phyloP scores from a whole-genome alignment of 2,113 vertebrate species.

The Lanius collurio region DNA sequence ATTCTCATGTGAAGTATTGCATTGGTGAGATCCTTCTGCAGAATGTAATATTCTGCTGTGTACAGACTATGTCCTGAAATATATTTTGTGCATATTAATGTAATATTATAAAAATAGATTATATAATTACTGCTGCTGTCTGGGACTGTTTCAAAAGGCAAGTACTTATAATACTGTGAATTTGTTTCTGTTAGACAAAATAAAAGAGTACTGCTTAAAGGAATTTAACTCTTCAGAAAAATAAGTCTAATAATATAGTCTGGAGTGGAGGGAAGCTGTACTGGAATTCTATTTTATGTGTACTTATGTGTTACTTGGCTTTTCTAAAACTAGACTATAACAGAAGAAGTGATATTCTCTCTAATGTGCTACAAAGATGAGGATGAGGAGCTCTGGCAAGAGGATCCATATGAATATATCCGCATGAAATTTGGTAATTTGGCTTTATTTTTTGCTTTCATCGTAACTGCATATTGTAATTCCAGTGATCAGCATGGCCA shows the following conservation, averaged over 20 bases:
- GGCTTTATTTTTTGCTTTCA: background rate
- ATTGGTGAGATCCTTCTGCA: background rate
- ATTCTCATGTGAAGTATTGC: background rate
- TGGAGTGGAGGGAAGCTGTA: background rate
- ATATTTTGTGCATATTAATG: background rate
- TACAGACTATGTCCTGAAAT: background rate
- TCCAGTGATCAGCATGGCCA: background rate
- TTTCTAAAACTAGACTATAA: conserved; percentile 78
- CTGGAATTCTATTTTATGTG: background rate
- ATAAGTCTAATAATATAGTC: background rate
- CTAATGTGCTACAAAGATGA: conserved; percentile 99
- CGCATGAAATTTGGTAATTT: conserved; percentile 95
- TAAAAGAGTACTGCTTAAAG: background rate
- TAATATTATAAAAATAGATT: background rate
- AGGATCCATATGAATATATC: conserved; percentile 95
- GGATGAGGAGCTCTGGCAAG: conserved; percentile 96
- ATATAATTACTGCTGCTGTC: background rate
- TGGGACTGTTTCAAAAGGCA: background rate
- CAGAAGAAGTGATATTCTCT: conserved; percentile 93
- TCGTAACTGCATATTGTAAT: background rate
- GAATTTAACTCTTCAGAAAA: background rate
- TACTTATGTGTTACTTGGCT: background rate
- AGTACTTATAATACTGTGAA: background rate
- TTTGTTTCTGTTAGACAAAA: background rate
- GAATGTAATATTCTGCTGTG: background rate